These are phyloP conservation scores for Eristalis pertinax DNA, from an alignment of 2,888 invertebrate genomes.

Conservation along the genomic window DNA sequence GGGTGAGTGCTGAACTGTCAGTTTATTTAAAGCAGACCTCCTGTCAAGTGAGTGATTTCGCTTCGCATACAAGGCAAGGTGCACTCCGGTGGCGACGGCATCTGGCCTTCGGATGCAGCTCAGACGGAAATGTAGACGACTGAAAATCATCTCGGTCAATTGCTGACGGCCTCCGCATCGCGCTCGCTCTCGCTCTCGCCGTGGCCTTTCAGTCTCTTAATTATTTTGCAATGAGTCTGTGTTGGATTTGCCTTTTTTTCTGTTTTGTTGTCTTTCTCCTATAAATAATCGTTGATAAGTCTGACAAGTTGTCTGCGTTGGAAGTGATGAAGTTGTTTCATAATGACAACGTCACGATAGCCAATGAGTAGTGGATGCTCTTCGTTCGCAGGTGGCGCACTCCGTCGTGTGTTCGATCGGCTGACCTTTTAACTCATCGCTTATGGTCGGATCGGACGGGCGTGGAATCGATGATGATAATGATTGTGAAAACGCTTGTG, in stretches of 20 bases:
- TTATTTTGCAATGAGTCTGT: conserved; percentile 6
- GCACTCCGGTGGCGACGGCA: background rate
- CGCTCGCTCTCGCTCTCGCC: background rate
- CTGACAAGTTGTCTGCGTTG: conserved; percentile 54
- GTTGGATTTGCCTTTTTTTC: background rate
- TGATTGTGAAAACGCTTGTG: background rate
- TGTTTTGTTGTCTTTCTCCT: background rate
- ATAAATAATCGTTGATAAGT: conserved; percentile 46
- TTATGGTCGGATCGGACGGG: background rate
- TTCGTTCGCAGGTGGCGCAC: background rate
- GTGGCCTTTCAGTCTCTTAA: background rate
- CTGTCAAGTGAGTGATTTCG: background rate
- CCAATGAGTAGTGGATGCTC: conserved; percentile 8
- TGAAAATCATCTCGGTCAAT: background rate
- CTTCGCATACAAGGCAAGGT: background rate
- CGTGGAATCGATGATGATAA: background rate
- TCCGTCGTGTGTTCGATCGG: background rate
- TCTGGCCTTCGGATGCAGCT: background rate
- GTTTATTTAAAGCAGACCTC: conserved; percentile 22
- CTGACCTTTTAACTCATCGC: background rate
- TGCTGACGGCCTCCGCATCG: background rate
- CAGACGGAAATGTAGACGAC: background rate
- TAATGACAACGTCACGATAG: conserved; percentile 44
- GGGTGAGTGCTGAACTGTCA: conserved; percentile 27
- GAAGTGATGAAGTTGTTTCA: conserved; percentile 43